Base-by-base conservation (phyloP, 2,888 invertebrate species). In the Eupeodes luniger region DNA sequence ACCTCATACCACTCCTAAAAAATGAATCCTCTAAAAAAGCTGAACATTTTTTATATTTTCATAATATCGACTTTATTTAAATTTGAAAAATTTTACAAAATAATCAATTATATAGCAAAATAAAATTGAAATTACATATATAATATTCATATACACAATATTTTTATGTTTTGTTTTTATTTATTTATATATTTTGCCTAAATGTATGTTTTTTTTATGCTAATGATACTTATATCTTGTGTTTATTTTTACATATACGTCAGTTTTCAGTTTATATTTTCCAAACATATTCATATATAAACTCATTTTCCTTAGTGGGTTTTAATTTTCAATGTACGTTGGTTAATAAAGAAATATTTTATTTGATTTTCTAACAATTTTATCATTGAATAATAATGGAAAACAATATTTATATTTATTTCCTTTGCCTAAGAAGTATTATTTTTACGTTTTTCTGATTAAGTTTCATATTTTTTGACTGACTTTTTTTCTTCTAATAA, bases 31-130 rank as follows among this genome's bases (percentile, higher is more conserved):
- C 4, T 27, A 40, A 19, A 55, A 10, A 70, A 19, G 16, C 9
- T 12, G 6, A 34, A 10, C 36, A 1, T 5, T 51, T 27, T 12
- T 19, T 49, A 74, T 62, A 67, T 81, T 88, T 81, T 81, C 19
- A 84, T 88, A 84, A 81, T 88, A 84, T 81, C 87, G 80, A 88
- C 81, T 87, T 87, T 87, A 87, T 87, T 87, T 83, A 57, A 80
- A 72, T 87, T 87, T 83, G 53, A 87, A 87, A 86, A 87, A 87
- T 80, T 83, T 87, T 87, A 87, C 79, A 87, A 87, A 87, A 87
- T 87, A 87, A 87, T 76, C 83, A 83, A 87, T 76, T 83, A 79
- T 86, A 83, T 87, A 87, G 86, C 86, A 87, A 87, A 87, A 87
- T 80, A 83, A 87, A 83, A 86, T 67, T 79, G 79, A 80, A 86